Conservation (phyloP, 1,140 invertebrate genomes). For the Latrodectus geometricus region DNA sequence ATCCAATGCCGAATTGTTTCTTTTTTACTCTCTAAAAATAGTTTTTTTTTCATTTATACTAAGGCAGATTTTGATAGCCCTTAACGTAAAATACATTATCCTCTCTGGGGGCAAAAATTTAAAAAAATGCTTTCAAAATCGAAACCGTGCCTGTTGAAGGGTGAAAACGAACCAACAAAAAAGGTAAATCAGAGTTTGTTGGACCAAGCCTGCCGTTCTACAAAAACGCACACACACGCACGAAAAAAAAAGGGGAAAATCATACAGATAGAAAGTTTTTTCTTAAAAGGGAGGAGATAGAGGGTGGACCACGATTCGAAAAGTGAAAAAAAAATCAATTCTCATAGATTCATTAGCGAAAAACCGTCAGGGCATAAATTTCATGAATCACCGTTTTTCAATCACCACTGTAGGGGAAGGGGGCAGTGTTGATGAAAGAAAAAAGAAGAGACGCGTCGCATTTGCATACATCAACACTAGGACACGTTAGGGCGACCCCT, state of each 20-base stretch:
- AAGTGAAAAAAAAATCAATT: slow-evolving; percentile 41
- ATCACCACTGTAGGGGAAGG: not conserved
- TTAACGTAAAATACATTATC: slow-evolving; percentile 26
- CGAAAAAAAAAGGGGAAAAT: not conserved
- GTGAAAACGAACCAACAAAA: slow-evolving; percentile 10
- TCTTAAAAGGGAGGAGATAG: too few species aligned
- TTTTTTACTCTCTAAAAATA: not conserved
- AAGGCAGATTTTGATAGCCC: not conserved
- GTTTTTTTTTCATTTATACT: not conserved
- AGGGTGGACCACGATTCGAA: not conserved
- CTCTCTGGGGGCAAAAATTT: not conserved
- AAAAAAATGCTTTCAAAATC: slow-evolving; percentile 5
- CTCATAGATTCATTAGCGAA: slow-evolving; percentile 44
- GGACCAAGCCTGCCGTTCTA: not conserved
- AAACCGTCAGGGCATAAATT: slow-evolving; percentile 12
- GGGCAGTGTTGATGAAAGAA: not conserved
- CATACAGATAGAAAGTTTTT: too few species aligned
- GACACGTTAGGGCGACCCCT: slow-evolving; percentile 8
- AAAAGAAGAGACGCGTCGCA: not conserved
- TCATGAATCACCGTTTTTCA: slow-evolving; percentile 55
- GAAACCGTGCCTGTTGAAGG: slow-evolving; percentile 15
- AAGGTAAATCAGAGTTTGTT: not conserved
- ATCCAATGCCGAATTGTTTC: not conserved
- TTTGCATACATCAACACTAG: slow-evolving; percentile 54
- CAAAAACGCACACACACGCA: not conserved